Evolutionary conservation across 2,797 vertebrate genomes (phyloP), one percentile per base, ranked within the genome.

Genomic region (Enteromius unitaeniatus): DNA sequence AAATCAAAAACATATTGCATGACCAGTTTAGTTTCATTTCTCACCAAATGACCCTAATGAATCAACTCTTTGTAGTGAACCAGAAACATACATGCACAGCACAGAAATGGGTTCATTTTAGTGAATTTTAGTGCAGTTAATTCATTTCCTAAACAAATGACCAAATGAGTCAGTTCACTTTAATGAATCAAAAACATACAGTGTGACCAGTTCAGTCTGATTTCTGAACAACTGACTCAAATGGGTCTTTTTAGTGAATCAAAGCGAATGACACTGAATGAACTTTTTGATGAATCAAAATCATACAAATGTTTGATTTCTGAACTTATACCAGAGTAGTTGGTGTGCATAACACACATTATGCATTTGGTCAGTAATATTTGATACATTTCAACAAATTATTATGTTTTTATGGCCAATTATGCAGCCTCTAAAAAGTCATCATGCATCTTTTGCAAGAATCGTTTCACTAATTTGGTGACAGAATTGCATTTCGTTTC

Each of bases 11-110:
- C 7, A 19, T 31, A 31, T 0, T 26, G 21, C 0, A 3, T 4
- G 1, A 15, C 7, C 42, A 28, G 0, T 42, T 13, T 42, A 42
- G 21, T 2, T 2, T 0, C 0, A 26, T 26, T 26, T 4, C 42
- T 47, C 0, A 26, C 17, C n/a, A 26, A 72, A 47, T 28, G 3
- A 4, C 8, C 28, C n/a, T 1, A 23, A 7, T 23, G 21, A 45
- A 45, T 42, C 67, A 45, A 2, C 23, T 23, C 0, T 67, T 67
- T 67, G 2, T 40, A 40, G 34, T n/a, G 58, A 60, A 60, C 11
- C 11, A 19, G 9, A 17, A 17, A 65, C 2, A 28, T 23, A 23
- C 4, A 58, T 55, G 53, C 21, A 10, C 21, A 55, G 19, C 19
- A n/a, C 53, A n/a, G 53, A n/a, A 23, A 23, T 13, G n/a, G 1